Evolutionary conservation across 2,113 vertebrate species (phyloP), one percentile per base, ranked within the genome.

Genomic region (Nycticorax nycticorax): DNA sequence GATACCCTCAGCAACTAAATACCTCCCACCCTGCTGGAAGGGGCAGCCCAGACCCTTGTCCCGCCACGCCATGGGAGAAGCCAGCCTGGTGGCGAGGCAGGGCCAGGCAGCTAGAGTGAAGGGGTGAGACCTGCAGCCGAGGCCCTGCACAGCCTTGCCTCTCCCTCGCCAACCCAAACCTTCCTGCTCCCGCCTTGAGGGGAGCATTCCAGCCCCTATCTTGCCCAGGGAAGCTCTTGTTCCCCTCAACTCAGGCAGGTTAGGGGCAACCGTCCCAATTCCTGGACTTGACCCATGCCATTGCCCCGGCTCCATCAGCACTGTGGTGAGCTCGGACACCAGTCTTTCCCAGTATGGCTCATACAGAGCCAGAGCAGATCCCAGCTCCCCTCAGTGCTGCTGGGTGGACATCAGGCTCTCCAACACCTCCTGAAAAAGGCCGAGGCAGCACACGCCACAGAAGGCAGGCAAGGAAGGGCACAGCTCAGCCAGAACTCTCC

Each of bases 31-130:
- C 30, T 48, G 68, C 47, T 68, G 53, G 55, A 72, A 50, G 27
- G 20, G 43, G 37, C 35, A 64, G 43, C 35, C 43, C 39, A 11
- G 53, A 32, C 9, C 67, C 39, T 55, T 28, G 39, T 62, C n/a
- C 19, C 74, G 30, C 18, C 73, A 55, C 0, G 0, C 19, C 48
- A 75, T 6, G 13, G 35, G 41, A 85, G 23, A 68, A 85, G 63
- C 23, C 0, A 2, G 43, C 68, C 48, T 16, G 10, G 45, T 1
- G 2, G 12, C 2, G 1, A 52, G 43, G 53, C 43, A 83, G 45
- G 37, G 37, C 50, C 1, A 0, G 33, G 45, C 12, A 1, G 45
- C 39, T 4, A 19, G 22, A 52, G 21, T 2, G 1, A 81, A 28
- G 0, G 0, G 57, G 33, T 33, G 32, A 67, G 45, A 75, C 19